Evolutionary conservation across 2,113 vertebrate species (phyloP), one percentile per base, ranked within the genome.

Genomic region (Nibea albiflora): DNA sequence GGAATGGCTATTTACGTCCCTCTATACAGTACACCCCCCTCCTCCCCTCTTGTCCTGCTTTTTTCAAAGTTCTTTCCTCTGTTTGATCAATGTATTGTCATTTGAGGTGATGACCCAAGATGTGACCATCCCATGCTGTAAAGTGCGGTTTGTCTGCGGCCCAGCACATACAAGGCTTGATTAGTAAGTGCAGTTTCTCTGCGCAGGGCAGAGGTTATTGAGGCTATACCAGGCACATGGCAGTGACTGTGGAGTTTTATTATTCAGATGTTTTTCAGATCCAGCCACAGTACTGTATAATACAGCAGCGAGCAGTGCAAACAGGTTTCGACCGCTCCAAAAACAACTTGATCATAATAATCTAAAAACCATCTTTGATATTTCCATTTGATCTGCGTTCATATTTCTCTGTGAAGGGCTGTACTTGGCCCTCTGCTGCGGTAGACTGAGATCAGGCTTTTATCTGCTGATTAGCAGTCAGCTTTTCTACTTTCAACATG

Each of bases 81-180:
- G 70, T 78, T 58, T 77, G 54, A 89, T 91, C 70, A 26, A 54
- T 75, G 73, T 79, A 79, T 91, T 90, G 88, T 88, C 75, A 73
- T 86, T 78, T 86, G 83, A 87, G 89, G 85, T 73, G 83, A 89
- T 74, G 81, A 85, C 89, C 88, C 69, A 64, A 64, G 73, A 80
- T 85, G 83, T 70, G 78, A 85, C 62, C 35, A 65, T 60, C 71
- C 78, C 67, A 74, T 42, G 64, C 63, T 80, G 80, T 84, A 80
- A 85, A 85, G 76, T 11, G 75, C 0, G 80, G 84, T 74, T 83
- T 78, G 89, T 90, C 84, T 87, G 91, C 35, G 85, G 82, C 69
- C 69, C 73, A 42, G 80, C 44, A 60, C 69, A 84, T 79, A 81
- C 83, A 75, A 63, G 85, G 53, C 86, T 70, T 88, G 85, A 90